These are phyloP conservation scores for Pomacea canaliculata DNA, from an alignment of 2,888 invertebrate genomes.

Conservation along the genomic window DNA sequence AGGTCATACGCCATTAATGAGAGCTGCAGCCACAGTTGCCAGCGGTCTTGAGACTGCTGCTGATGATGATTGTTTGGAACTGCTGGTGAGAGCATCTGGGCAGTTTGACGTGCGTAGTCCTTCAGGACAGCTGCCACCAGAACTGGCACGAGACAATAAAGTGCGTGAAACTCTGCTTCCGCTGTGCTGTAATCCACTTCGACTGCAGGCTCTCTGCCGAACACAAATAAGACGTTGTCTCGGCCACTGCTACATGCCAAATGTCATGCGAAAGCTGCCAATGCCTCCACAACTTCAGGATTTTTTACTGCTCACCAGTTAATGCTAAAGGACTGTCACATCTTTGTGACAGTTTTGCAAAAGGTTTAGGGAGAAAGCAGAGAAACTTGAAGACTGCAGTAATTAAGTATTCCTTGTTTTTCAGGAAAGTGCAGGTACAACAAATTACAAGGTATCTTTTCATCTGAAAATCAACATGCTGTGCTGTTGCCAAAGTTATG, in stretches of 20 bases:
- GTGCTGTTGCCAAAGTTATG: too few species aligned
- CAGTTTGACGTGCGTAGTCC: conserved; percentile 55
- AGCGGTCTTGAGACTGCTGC: conserved; percentile 59
- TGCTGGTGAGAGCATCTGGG: conserved; percentile 61
- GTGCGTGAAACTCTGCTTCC: conserved; percentile 53
- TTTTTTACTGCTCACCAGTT: conserved; percentile 44
- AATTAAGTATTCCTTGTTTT: too few species aligned
- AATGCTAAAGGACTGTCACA: not conserved
- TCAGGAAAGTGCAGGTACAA: too few species aligned
- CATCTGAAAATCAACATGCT: too few species aligned
- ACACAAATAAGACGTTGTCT: conserved; percentile 53
- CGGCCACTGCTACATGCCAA: conserved; percentile 59
- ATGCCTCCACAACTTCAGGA: conserved; percentile 57
- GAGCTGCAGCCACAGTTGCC: conserved; percentile 55
- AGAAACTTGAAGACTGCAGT: too few species aligned
- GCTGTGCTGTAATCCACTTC: conserved; percentile 47
- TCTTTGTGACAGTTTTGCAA: too few species aligned
- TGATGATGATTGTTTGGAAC: conserved; percentile 61
- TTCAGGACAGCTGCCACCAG: conserved; percentile 46
- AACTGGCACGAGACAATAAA: conserved; percentile 55
- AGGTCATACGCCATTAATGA: conserved; percentile 57
- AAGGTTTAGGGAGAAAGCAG: too few species aligned
- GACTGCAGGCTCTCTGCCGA: conserved; percentile 57
- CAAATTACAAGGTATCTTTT: too few species aligned
- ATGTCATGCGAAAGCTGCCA: conserved; percentile 58